phyloP scores from a whole-genome alignment of 2,888 invertebrate species.

The Nomada hirtipes region DNA sequence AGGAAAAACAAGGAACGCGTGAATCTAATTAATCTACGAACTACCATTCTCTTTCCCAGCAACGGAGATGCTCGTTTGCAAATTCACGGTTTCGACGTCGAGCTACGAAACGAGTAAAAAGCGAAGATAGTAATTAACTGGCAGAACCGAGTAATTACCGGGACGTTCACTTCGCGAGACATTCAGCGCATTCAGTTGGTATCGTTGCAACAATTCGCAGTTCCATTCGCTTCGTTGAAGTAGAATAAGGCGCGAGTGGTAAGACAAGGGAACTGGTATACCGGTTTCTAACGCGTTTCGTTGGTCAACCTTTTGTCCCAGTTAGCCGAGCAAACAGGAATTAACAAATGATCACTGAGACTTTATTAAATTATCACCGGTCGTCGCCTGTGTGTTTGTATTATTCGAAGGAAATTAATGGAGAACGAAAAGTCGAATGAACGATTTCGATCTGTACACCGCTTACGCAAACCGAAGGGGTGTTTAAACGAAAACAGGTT shows the following conservation, averaged over 20 bases:
- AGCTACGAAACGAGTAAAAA: background rate
- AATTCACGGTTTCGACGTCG: background rate
- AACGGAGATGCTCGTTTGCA: background rate
- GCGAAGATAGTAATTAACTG: constrained; percentile 22
- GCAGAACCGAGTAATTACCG: constrained; percentile 22
- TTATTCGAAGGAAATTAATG: background rate
- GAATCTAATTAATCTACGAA: background rate
- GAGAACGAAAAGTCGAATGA: background rate
- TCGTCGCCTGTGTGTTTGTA: background rate
- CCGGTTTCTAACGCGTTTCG: background rate
- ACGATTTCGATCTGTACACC: background rate
- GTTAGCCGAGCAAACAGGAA: background rate
- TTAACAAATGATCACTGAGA: background rate
- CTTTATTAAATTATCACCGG: background rate
- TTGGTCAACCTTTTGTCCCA: background rate
- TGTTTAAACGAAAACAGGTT: background rate
- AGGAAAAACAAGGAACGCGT: no score
- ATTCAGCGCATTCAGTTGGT: constrained; percentile 15
- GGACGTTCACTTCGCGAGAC: constrained; percentile 21
- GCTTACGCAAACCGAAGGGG: no score
- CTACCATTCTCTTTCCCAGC: background rate
- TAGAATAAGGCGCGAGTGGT: background rate
- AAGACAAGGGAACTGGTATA: background rate
- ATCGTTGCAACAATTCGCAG: constrained; percentile 16
- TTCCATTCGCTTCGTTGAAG: constrained; percentile 12